Conservation (phyloP, 2,797 vertebrate species). For the Odontamblyopus rebecca region DNA sequence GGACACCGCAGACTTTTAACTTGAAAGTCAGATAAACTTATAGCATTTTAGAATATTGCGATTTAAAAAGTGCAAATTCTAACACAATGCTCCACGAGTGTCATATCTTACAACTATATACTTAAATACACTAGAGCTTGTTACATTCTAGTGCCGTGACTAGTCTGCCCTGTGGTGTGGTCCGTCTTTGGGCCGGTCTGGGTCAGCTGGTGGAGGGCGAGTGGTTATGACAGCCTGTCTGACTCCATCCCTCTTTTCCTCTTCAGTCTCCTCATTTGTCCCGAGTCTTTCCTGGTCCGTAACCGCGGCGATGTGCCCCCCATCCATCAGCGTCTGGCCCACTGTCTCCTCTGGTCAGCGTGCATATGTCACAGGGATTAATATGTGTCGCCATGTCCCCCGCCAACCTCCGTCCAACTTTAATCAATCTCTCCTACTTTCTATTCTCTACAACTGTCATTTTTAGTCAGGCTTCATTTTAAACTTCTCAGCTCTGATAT, state of each 20-base stretch:
- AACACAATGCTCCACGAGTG: no score
- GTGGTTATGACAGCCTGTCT: constrained; percentile 76
- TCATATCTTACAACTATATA: no score
- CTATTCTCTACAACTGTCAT: constrained; percentile 25
- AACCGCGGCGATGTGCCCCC: constrained; percentile 45
- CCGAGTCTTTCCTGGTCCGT: constrained; percentile 39
- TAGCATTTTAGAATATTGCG: no score
- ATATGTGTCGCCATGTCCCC: constrained; percentile 63
- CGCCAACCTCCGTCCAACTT: constrained; percentile 49
- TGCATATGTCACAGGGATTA: constrained; percentile 68
- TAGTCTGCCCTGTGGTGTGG: background rate
- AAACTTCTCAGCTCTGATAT: no score
- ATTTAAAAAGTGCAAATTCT: no score
- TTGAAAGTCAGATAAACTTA: no score
- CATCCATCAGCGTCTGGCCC: constrained; percentile 66
- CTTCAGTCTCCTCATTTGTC: constrained; percentile 17
- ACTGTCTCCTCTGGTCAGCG: constrained; percentile 60
- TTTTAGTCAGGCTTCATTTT: background rate
- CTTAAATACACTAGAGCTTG: no score
- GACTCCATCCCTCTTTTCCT: constrained; percentile 52
- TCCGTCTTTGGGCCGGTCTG: constrained; percentile 37
- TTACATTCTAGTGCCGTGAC: no score
- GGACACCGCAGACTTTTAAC: no score
- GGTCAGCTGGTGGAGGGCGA: constrained; percentile 56
- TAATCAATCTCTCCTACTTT: constrained; percentile 17